phyloP scores from a whole-genome alignment of 2,888 invertebrate species.

The Creontiades dilutus region DNA sequence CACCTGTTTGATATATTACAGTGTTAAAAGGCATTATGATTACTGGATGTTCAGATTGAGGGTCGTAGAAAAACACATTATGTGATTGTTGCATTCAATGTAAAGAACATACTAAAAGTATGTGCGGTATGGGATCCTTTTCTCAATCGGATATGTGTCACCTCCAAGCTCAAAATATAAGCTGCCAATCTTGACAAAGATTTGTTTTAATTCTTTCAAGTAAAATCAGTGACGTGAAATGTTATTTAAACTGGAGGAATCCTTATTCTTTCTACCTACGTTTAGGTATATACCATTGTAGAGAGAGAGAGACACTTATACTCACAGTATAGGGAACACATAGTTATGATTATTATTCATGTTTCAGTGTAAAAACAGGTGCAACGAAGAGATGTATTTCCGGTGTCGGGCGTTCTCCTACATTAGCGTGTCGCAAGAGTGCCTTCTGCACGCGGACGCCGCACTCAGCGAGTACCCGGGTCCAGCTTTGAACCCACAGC shows the following conservation, averaged over 20 bases:
- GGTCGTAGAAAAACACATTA: no score
- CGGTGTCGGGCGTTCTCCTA: conserved; percentile 86
- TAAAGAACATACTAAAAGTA: no score
- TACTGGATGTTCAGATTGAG: no score
- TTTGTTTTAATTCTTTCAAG: no score
- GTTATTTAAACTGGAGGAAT: no score
- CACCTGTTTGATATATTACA: conserved; percentile 79
- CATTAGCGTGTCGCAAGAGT: conserved; percentile 76
- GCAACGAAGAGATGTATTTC: conserved; percentile 84
- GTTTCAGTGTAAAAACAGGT: conserved; percentile 80
- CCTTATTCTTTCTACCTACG: no score
- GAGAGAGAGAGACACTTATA: no score
- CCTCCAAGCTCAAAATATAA: conserved; percentile 96
- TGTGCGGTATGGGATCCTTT: conserved; percentile 85
- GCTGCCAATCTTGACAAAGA: conserved; percentile 94
- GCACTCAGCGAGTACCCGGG: conserved; percentile 54
- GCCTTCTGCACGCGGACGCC: conserved; percentile 79
- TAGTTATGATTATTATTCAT: background rate
- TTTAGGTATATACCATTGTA: no score
- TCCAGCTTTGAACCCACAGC: conserved; percentile 85
- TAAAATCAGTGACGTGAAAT: no score
- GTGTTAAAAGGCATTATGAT: no score
- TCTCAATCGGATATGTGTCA: conserved; percentile 93
- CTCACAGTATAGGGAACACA: no score
- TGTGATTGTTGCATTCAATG: no score